Evolutionary conservation across 2,888 invertebrate genomes (phyloP), one percentile per base, ranked within the genome.

Genomic region (Phlogophora meticulosa): DNA sequence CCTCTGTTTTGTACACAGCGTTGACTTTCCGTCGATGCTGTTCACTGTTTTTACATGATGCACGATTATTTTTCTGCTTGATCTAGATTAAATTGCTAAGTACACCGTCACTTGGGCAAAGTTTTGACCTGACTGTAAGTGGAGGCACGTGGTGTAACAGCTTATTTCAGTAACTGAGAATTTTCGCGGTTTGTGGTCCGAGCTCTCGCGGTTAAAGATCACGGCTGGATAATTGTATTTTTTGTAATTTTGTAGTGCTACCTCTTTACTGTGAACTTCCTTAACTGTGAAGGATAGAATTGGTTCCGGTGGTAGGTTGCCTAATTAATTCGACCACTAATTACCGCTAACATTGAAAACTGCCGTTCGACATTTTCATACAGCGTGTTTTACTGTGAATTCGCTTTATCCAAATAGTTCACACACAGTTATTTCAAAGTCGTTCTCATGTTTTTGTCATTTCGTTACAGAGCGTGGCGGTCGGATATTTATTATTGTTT

Each of bases 241-340:
- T 76, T 86, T 87, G 82, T 76, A 80, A 57, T 76, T 76, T 86
- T 87, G 82, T 76, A 80, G 58, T 70, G 81, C 87, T 83, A 87
- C 78, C 78, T 76, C 83, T 85, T 86, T 87, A 75, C 78, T 82
- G 76, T 70, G 72, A 81, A 80, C 85, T 90, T 92, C 92, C 92
- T 91, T 78, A 79, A 84, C 82, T 82, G 73, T 81, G 83, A 89
- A 91, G 88, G 90, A 87, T 85, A 45, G 48, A 40, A 80, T 85
- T 69, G 69, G 88, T 91, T 91, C 90, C 89, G 90, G 85, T 77
- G 53, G 84, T 80, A 66, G 75, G 72, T 76, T 82, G 64, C 73
- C 80, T 83, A 68, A 86, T 87, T 87, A 81, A 86, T 83, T 82
- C 57, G 68, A 67, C 77, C 78, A 76, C 76, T 83, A 87, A 87